These are phyloP conservation scores for Solea senegalensis DNA, from an alignment of 2,113 vertebrate species.

Conservation along the genomic window DNA sequence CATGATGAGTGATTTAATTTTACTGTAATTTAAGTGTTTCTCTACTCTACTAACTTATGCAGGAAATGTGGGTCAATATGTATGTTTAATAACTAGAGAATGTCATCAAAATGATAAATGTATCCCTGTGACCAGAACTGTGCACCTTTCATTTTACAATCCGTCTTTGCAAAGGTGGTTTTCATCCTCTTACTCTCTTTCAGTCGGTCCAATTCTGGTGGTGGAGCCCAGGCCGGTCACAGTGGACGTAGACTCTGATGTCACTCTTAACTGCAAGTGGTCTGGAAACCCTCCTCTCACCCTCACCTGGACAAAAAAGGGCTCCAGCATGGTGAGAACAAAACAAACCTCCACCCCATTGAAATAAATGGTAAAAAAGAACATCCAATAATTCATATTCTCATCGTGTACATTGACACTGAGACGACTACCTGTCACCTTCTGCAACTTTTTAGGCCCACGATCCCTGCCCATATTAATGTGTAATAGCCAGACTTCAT, in stretches of 20 bases:
- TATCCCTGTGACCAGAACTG: too few species aligned
- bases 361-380: too few species aligned
- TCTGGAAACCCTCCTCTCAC: slow-evolving; percentile 93
- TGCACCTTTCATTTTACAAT: background rate
- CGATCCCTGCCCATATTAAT: background rate
- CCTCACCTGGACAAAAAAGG: slow-evolving; percentile 97
- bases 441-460: too few species aligned
- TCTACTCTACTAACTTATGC: too few species aligned
- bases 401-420: background rate
- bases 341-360: background rate
- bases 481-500: slow-evolving; percentile 36
- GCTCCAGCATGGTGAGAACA: slow-evolving; percentile 90
- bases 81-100: too few species aligned
- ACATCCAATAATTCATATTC: too few species aligned
- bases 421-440: too few species aligned
- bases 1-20: too few species aligned
- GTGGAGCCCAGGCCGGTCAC: slow-evolving; percentile 90
- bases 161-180: background rate
- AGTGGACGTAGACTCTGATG: slow-evolving; percentile 92
- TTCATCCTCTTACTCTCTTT: background rate
- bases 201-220: slow-evolving; percentile 92
- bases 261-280: slow-evolving; percentile 94
- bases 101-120: too few species aligned
- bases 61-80: too few species aligned
- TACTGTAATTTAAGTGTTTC: too few species aligned